Evolutionary conservation across 1,140 invertebrate species (phyloP).

Genomic region (Zaprionus capensis): DNA sequence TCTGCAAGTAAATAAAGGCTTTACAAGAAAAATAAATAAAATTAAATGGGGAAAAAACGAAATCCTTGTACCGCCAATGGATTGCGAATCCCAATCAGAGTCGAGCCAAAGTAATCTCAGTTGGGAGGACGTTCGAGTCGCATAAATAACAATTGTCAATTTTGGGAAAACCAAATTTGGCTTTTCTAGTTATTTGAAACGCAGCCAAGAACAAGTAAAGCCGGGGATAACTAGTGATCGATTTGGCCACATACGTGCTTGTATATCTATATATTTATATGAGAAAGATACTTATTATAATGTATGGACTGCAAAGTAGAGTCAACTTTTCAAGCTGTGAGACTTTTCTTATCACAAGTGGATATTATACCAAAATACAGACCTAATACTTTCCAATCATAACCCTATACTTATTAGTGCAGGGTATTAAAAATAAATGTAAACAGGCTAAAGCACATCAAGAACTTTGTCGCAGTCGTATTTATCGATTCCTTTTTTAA

Average conservation of each 20-base stretch:
- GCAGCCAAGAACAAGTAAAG: background rate
- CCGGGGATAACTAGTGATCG: constrained; percentile 4
- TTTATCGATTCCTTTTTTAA: constrained; percentile 18
- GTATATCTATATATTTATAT: too few species aligned
- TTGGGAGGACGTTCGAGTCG: background rate
- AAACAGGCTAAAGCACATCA: background rate
- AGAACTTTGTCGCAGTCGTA: constrained; percentile 6
- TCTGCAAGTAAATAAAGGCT: constrained; percentile 40
- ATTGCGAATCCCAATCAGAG: constrained; percentile 19
- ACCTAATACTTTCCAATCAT: background rate
- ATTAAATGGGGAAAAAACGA: constrained; percentile 49
- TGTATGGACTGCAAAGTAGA: background rate
- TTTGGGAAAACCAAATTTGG: constrained; percentile 21
- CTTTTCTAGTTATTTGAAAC: constrained; percentile 10
- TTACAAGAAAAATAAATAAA: constrained; percentile 58
- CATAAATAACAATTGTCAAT: constrained; percentile 24
- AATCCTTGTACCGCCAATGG: constrained; percentile 19
- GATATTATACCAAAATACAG: too few species aligned
- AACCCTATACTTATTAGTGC: background rate
- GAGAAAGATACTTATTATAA: too few species aligned
- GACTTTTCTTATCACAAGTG: background rate
- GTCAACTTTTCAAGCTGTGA: background rate
- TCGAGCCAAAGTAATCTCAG: constrained; percentile 25
- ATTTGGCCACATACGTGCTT: background rate
- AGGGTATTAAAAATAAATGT: constrained; percentile 4